Conservation (phyloP, 23 tunicate genomes). For the Oikopleura dioica region DNA sequence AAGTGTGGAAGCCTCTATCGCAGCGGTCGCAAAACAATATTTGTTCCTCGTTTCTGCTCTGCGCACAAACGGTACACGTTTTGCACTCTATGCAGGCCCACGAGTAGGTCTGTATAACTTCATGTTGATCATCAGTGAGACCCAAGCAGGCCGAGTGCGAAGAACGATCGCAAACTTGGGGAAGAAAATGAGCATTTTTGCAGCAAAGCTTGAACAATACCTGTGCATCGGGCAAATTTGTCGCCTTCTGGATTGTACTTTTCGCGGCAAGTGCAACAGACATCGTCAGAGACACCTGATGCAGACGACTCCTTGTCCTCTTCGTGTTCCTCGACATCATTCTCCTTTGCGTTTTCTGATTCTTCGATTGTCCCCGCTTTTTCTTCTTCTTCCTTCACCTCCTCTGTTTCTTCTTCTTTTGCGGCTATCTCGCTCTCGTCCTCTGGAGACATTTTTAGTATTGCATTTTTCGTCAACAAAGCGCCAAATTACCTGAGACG, state of each 20-base stretch:
- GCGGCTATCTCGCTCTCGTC: neutral
- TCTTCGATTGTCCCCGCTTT: neutral
- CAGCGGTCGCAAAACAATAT: slow-evolving; percentile 99
- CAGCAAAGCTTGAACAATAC: neutral
- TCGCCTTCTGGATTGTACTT: neutral
- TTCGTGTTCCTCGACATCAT: too few relatives aligned
- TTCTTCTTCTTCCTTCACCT: neutral
- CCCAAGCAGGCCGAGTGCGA: slow-evolving; percentile 65
- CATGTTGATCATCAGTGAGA: slow-evolving; percentile 40
- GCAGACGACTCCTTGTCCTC: neutral
- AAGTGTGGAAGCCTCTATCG: slow-evolving; percentile 86
- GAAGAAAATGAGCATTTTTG: neutral
- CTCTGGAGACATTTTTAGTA: neutral
- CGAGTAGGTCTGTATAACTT: slow-evolving; percentile 62
- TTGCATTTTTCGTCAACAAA: neutral
- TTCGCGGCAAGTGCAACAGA: neutral
- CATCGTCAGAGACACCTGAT: neutral
- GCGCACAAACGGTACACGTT: slow-evolving; percentile 71
- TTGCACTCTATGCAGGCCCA: slow-evolving; percentile 98
- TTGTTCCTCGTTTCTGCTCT: slow-evolving; percentile 67
- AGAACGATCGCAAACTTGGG: neutral
- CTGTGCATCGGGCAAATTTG: neutral
- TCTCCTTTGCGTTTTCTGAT: neutral
- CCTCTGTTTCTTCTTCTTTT: neutral
- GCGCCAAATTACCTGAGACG: neutral